phyloP scores from a whole-genome alignment of 2,113 vertebrate species.

The Lophius piscatorius region DNA sequence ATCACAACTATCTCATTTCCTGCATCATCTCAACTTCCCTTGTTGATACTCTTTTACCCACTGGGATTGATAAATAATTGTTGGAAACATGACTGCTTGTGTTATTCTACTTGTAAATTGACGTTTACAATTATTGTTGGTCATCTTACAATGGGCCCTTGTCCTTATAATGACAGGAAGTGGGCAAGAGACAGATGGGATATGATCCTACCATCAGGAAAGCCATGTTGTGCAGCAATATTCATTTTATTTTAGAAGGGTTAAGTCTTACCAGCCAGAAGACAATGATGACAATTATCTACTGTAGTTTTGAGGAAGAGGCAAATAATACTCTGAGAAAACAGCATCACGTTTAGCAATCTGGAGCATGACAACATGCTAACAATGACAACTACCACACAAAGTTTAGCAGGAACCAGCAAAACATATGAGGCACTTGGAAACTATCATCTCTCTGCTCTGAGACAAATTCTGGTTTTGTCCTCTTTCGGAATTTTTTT shows the following conservation, averaged over 20 bases:
- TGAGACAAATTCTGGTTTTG: slow-evolving; percentile 1
- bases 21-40: slow-evolving; percentile 23
- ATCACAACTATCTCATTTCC: slow-evolving; percentile 50
- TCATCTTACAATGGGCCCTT: neutral
- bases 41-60: slow-evolving; percentile 15
- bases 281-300: too few species aligned
- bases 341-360: too few species aligned
- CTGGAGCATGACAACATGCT: too few species aligned
- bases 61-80: slow-evolving; percentile 19
- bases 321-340: too few species aligned
- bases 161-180: neutral
- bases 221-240: too few species aligned
- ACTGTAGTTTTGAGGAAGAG: too few species aligned
- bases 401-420: neutral
- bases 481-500: neutral
- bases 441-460: slow-evolving; percentile 5
- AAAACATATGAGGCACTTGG: slow-evolving; percentile 2
- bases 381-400: neutral
- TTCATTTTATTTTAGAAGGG: too few species aligned
- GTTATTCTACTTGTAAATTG: neutral
- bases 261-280: too few species aligned
- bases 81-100: slow-evolving; percentile 9
- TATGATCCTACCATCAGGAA: too few species aligned
- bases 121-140: neutral
- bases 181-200: neutral